Evolutionary conservation across 2,888 invertebrate species (phyloP), one percentile per base, ranked within the genome.

Genomic region (Odontothrips loti): DNA sequence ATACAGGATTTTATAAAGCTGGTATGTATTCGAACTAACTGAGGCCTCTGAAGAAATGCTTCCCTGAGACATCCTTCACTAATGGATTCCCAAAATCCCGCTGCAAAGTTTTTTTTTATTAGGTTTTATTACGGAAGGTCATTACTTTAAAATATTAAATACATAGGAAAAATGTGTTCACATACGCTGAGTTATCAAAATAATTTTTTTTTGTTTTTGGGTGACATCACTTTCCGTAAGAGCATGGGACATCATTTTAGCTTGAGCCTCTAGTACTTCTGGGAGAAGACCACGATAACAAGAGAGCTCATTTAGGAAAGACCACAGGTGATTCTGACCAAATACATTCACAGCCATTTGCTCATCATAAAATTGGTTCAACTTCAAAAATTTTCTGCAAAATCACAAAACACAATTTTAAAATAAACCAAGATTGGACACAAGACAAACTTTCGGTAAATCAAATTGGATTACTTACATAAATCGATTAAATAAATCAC

Each of bases 291-390:
- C 91, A 84, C 91, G 87, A 80, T 87, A 87, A 15, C 87, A 86
- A 47, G 89, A 90, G 83, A 92, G 85, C 82, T 89, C 89, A 84
- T 89, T 86, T 29, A 93, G 87, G 75, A 92, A 88, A 83, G 90
- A 90, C 89, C 91, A 91, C 81, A 92, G 88, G 58, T 90, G 90
- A 51, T 91, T 90, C 85, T 92, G 91, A 82, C 91, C 90, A 12
- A 92, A 89, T 34, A 93, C 89, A 84, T 90, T 90, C 80, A 92
- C 89, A 15, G 92, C 92, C 84, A 90, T 86, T 79, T 90, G 88
- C 86, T 92, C 92, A 85, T 92, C 92, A 85, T 92, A 92, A 85
- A 90, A 90, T 83, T 89, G 89, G 86, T 92, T 92, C 82, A 89
- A 89, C 80, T 89, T 88, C 83, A 92, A 86, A 87, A 92, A 92